These are phyloP conservation scores for Australoheros facetus DNA, from an alignment of 2,797 vertebrate genomes.

Conservation along the genomic window DNA sequence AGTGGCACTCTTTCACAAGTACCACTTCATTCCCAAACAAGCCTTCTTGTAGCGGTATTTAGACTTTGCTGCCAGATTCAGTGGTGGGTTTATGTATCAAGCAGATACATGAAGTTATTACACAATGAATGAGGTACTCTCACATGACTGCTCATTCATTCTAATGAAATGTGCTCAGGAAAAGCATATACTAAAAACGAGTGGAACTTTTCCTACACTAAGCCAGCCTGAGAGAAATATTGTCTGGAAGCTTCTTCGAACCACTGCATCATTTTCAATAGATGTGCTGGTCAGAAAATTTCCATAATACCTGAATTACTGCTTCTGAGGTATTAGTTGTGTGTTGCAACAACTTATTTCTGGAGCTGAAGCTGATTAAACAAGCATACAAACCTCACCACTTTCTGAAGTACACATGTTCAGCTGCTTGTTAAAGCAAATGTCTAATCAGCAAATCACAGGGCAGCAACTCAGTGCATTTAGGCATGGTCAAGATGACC, in stretches of 20 bases:
- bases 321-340: neutral
- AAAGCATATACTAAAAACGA: neutral
- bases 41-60: conserved; percentile 38
- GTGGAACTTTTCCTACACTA: neutral
- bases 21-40: conserved; percentile 56
- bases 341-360: neutral
- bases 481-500: neutral
- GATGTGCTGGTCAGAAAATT: neutral
- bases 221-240: neutral
- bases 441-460: neutral
- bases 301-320: neutral
- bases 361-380: neutral
- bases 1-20: conserved; percentile 60
- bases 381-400: neutral
- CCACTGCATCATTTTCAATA: neutral
- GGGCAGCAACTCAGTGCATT: neutral
- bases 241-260: neutral
- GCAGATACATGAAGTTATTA: conserved; percentile 34
- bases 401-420: neutral
- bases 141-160: conserved; percentile 31
- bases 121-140: conserved; percentile 33
- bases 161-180: neutral
- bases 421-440: neutral
- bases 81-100: conserved; percentile 37
- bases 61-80: conserved; percentile 42